Evolutionary conservation across 1,140 invertebrate genomes (phyloP).

Genomic region (Drosophila orosa): DNA sequence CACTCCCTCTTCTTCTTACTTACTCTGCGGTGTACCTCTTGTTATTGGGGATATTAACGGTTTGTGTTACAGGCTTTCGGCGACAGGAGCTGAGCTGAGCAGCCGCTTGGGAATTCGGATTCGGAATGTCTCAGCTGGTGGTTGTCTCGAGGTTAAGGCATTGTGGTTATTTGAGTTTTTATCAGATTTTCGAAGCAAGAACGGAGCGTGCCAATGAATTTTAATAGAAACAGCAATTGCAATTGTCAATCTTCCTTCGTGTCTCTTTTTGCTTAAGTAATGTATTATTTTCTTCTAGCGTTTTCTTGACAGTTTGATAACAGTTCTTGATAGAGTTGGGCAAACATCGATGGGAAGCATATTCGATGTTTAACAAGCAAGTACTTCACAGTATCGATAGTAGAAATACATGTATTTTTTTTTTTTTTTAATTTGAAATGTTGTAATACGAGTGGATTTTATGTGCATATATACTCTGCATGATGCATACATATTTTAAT

Average conservation of each 20-base stretch:
- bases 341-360: background rate
- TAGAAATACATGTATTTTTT: background rate
- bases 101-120: conserved; percentile 62
- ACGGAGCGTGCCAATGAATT: conserved; percentile 63
- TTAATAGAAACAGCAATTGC: conserved; percentile 61
- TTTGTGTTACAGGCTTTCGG: conserved; percentile 60
- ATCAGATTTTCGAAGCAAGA: conserved; percentile 44
- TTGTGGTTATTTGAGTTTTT: conserved; percentile 28
- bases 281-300: conserved; percentile 31
- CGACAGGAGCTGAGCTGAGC: conserved; percentile 34
- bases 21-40: conserved; percentile 23
- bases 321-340: background rate
- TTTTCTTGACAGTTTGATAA: conserved; percentile 37
- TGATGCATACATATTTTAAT: background rate
- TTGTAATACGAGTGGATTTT: background rate
- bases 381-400: no score
- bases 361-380: background rate
- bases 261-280: background rate
- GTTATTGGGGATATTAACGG: conserved; percentile 66
- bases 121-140: conserved; percentile 33
- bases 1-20: conserved; percentile 4
- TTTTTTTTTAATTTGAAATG: background rate
- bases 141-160: conserved; percentile 16
- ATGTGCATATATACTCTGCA: background rate
- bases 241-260: conserved; percentile 38